Evolutionary conservation across 1,140 invertebrate species (phyloP), one percentile per base, ranked within the genome.

Genomic region (Cardiocondyla obscurior): DNA sequence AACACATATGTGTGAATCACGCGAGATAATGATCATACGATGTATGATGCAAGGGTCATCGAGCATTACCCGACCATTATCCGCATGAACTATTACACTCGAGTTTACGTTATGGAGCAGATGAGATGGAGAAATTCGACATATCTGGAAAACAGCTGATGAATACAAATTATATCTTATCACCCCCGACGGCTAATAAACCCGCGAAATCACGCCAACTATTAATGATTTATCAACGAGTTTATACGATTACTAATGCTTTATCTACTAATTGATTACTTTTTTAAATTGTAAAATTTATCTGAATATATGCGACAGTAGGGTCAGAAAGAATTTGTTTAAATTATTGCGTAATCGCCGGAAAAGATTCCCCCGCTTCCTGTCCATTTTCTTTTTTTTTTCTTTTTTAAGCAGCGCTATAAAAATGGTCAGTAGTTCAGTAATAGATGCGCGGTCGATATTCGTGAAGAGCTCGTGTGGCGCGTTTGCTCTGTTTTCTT

Each of bases 391-490:
- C n/a, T n/a, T n/a, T n/a, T n/a, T n/a, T n/a, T n/a, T n/a, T n/a
- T n/a, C n/a, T n/a, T n/a, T n/a, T 44, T 44, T 46, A 30, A 70
- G 6, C 22, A 44, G 6, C 14, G 25, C 8, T 2, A 36, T 14
- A 2, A 1, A 30, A n/a, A 10, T 22, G 3, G 36, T 58, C 7
- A 62, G 39, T 74, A 62, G 55, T 46, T 49, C 28, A 76, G 57
- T 25, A 49, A 36, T 64, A n/a, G 55, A 64, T 39, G 73, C 42
- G 76, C 60, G 85, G 87, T 87, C 84, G 87, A 85, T 85, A 72
- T 55, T 64, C 74, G 74, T 87, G 28, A 44, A 84, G 77, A 76
- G 30, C 14, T n/a, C 46, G 28, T 39, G 81, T 30, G 42, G 28
- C 33, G 33, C 60, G 14, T 44, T 28, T 65, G 46, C 42, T 60